Conservation (phyloP, 2,797 vertebrate genomes). For the Aldrovandia affinis region DNA sequence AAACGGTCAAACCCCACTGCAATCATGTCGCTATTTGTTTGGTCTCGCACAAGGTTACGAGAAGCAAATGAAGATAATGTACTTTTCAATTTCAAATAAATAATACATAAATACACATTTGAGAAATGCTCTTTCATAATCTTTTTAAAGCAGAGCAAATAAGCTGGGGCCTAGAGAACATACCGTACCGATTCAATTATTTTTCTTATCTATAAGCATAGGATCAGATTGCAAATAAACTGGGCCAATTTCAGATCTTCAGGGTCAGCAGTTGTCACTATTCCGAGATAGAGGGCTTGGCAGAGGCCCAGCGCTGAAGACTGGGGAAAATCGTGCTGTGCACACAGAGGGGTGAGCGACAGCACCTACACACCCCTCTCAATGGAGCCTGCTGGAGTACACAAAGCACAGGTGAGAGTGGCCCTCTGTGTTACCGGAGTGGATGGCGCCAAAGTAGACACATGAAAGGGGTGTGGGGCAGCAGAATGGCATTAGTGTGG, state of each 20-base stretch:
- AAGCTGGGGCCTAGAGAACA: constrained; percentile 54
- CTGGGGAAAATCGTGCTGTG: constrained; percentile 3
- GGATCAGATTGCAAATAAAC: constrained; percentile 60
- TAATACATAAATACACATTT: constrained; percentile 29
- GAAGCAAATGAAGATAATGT: constrained; percentile 38
- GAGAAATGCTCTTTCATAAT: constrained; percentile 47
- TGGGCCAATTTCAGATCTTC: constrained; percentile 49
- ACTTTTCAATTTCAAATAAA: constrained; percentile 31
- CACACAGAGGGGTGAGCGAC: background rate
- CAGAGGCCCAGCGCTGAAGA: background rate
- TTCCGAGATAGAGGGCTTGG: constrained; percentile 40
- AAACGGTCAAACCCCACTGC: background rate
- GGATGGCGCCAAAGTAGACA: background rate
- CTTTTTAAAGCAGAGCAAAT: constrained; percentile 45
- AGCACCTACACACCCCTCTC: background rate
- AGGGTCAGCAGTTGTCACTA: constrained; percentile 56
- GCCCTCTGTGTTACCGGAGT: background rate
- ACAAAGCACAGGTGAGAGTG: background rate
- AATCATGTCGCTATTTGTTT: constrained; percentile 48
- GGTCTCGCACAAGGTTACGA: constrained; percentile 48
- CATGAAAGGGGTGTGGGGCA: background rate
- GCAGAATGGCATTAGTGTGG: background rate
- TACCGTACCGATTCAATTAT: constrained; percentile 65
- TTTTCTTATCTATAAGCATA: constrained; percentile 53
- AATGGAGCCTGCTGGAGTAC: background rate